These are phyloP conservation scores for Pseudachorutes palmiensis DNA, from an alignment of 1,140 invertebrate species.

Conservation along the genomic window DNA sequence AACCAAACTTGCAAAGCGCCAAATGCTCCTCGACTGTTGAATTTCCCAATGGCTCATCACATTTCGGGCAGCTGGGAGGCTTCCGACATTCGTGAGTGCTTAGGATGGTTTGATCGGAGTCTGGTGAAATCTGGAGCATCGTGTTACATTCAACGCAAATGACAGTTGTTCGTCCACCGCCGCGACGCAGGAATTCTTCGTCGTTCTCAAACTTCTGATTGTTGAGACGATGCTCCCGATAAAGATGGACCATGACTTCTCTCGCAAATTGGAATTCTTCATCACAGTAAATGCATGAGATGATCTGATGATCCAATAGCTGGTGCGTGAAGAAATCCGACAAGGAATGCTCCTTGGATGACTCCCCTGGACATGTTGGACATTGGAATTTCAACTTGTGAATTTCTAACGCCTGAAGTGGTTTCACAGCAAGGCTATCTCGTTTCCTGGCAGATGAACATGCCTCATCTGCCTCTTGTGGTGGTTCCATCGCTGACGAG, in stretches of 20 bases:
- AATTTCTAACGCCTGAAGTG: neutral
- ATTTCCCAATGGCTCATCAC: too few species aligned
- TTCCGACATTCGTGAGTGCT: slow-evolving; percentile 24
- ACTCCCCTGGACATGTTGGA: neutral
- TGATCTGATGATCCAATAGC: slow-evolving; percentile 17
- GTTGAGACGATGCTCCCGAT: slow-evolving; percentile 24
- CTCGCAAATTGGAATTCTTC: slow-evolving; percentile 21
- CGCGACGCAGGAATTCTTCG: slow-evolving; percentile 13
- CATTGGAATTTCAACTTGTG: neutral
- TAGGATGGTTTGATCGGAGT: slow-evolving; percentile 4
- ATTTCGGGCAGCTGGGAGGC: slow-evolving; percentile 25
- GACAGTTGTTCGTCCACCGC: slow-evolving; percentile 19
- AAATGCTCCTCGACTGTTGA: slow-evolving; percentile 19
- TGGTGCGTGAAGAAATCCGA: slow-evolving; percentile 20
- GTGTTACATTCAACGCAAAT: slow-evolving; percentile 30
- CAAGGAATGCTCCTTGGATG: neutral
- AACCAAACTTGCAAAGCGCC: slow-evolving; percentile 1
- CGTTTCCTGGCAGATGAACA: slow-evolving; percentile 8
- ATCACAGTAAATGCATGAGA: slow-evolving; percentile 30
- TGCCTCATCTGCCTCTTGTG: slow-evolving; percentile 1
- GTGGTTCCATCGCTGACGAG: neutral
- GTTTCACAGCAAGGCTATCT: neutral
- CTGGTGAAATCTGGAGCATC: slow-evolving; percentile 15
- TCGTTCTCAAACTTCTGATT: slow-evolving; percentile 21
- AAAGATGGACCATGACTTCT: slow-evolving; percentile 34